A percentile compares a stretch with the other conserved stretches of the same genome.
Conservation (phyloP, 1,140 invertebrate genomes). For the Drosophila subobscura region DNA sequence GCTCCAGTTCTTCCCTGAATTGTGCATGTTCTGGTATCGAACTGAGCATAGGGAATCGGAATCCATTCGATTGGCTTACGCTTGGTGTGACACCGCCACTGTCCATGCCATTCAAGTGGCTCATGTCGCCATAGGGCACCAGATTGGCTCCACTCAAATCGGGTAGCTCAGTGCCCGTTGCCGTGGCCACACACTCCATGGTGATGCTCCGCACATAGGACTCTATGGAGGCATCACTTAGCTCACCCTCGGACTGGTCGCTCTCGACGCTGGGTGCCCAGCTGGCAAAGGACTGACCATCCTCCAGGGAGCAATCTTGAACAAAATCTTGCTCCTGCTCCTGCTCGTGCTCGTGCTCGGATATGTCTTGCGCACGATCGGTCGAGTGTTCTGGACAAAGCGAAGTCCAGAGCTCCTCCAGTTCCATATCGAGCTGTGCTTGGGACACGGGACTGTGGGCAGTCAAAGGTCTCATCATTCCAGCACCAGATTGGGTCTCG, state of each 20-base stretch:
- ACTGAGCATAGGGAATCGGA: conserved; percentile 1
- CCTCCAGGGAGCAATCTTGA: conserved; percentile 14
- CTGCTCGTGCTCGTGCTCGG: conserved; percentile 8
- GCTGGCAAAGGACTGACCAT: conserved; percentile 47
- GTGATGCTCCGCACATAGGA: conserved; percentile 63
- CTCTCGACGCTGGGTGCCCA: conserved; percentile 35
- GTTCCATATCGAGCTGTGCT: conserved; percentile 44
- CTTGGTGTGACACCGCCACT: not conserved
- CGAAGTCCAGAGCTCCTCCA: conserved; percentile 22
- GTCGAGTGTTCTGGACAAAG: no score
- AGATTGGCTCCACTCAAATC: conserved; percentile 60
- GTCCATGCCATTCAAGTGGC: conserved; percentile 3
- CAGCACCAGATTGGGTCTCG: no score
- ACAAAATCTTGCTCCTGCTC: no score
- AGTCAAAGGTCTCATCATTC: no score
- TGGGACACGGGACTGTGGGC: not conserved
- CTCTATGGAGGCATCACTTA: conserved; percentile 60
- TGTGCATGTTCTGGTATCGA: no score
- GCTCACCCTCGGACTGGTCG: conserved; percentile 41
- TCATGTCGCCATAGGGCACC: conserved; percentile 71
- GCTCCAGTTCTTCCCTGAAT: no score
- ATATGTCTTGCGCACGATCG: conserved; percentile 14
- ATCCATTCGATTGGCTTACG: conserved; percentile 6
- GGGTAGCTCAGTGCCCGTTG: conserved; percentile 54
- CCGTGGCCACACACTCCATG: conserved; percentile 51